Percentiles rank a stretch among this genome's conserved stretches.
Conservation (phyloP, 2,113 vertebrate genomes). For the Campylorhamphus procurvoides region DNA sequence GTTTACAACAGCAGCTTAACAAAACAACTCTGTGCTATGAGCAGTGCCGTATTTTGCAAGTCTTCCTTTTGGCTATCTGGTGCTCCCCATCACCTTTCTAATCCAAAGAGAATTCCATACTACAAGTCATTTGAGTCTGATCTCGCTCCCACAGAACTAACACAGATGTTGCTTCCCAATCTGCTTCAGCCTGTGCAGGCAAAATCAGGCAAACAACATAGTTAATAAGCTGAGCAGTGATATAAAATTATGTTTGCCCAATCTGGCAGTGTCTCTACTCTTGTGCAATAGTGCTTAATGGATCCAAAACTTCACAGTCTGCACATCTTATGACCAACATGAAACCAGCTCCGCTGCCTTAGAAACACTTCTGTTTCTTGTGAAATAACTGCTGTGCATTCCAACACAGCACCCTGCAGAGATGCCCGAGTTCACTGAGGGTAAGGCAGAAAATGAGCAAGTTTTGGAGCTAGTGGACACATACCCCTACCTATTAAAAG, state of each 20-base stretch:
- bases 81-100: background rate
- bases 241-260: slow-evolving; percentile 21
- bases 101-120: background rate
- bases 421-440: background rate
- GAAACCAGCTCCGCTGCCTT: background rate
- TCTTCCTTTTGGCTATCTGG: background rate
- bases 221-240: slow-evolving; percentile 26
- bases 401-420: background rate
- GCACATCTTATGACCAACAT: background rate
- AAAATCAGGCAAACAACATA: background rate
- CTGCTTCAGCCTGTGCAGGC: slow-evolving; percentile 35
- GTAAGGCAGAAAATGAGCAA: background rate
- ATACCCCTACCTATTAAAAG: background rate
- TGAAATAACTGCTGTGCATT: background rate
- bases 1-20: background rate
- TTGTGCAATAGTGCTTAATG: slow-evolving; percentile 34
- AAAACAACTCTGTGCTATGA: background rate
- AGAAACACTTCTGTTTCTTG: background rate
- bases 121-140: background rate
- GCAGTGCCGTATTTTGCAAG: background rate
- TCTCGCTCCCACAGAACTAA: background rate
- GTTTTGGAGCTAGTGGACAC: background rate
- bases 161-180: background rate
- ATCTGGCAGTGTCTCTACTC: slow-evolving; percentile 40
- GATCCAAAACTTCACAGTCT: background rate